Base-by-base conservation (phyloP, 2,888 invertebrate genomes). In the Cryptophagus acutangulus region DNA sequence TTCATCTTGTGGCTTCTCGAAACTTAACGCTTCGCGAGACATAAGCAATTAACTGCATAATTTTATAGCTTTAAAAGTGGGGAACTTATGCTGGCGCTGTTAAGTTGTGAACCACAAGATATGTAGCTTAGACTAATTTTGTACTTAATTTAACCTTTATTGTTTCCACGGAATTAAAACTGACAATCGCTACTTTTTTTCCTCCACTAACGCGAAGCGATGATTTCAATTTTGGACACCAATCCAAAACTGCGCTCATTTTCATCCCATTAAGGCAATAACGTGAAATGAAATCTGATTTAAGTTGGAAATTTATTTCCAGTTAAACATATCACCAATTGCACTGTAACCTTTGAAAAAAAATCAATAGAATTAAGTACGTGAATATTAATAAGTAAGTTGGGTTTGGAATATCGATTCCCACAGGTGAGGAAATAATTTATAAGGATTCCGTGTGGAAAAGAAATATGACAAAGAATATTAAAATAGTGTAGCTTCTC, bases 31-130 rank as follows among this genome's bases (percentile, higher is more conserved):
- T 63, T 59, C 62, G 60, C 58, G 59, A 64, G 67, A 65, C 66
- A 62, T 60, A 63, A 62, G 66, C 66, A 69, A 68, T 68, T 69
- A 67, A 62, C 59, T 67, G 67, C 65, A 68, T 68, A 67, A 69
- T 69, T 69, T 69, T 67, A 69, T 66, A 58, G 63, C 62, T 52
- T 50, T 49, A 52, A 58, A 61, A 62, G 59, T 58, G 56, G 61
- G 57, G 57, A 63, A 63, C 63, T 64, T 64, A 63, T 64, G 62
- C 54, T 57, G 50, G 49, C 53, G 46, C 47, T 45, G 53, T 53
- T 51, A 49, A 54, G 42, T 54, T 45, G 42, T 39, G 49, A 43
- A 38, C 50, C 36, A 39, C 26, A 33, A 41, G 17, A 35, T 17
- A 40, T 37, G 20, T 16, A 37, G 9, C 33, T 15, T 30, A 18